Evolutionary conservation across 1,140 invertebrate genomes (phyloP).

Genomic region (Trichonephila clavata): DNA sequence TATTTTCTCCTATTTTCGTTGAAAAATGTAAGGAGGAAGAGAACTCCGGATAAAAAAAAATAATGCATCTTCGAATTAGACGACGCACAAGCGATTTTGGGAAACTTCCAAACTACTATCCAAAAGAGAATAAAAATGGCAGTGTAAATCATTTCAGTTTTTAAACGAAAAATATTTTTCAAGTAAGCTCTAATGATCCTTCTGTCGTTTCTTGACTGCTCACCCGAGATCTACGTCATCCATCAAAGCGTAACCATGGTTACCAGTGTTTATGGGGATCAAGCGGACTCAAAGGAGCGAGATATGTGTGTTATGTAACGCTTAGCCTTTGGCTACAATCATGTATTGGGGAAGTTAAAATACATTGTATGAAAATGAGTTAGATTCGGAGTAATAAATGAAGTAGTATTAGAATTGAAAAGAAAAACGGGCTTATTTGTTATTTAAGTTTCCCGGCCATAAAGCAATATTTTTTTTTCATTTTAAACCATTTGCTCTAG

Average conservation of each 20-base stretch:
- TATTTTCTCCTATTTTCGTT: neutral
- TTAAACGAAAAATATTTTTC: slow-evolving; percentile 34
- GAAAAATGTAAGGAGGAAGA: neutral
- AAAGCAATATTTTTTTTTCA: too few relatives aligned
- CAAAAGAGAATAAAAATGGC: slow-evolving; percentile 7
- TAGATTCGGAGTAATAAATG: neutral
- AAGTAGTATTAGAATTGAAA: too few relatives aligned
- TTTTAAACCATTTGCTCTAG: too few relatives aligned
- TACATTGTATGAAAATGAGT: neutral
- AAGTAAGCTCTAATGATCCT: slow-evolving; percentile 15
- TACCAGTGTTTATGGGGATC: neutral
- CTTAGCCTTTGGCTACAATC: neutral
- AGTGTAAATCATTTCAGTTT: slow-evolving; percentile 15
- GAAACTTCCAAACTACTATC: neutral
- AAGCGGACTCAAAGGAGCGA: neutral
- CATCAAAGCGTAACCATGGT: neutral
- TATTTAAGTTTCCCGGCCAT: too few relatives aligned
- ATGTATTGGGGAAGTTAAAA: neutral
- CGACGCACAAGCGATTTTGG: neutral
- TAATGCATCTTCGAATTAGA: neutral
- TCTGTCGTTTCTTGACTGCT: slow-evolving; percentile 28
- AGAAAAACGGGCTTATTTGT: too few relatives aligned
- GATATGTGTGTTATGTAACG: neutral
- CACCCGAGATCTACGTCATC: slow-evolving; percentile 1
- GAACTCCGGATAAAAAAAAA: neutral